phyloP scores from a whole-genome alignment of 2,797 vertebrate species.

The Phoxinus dragarum region DNA sequence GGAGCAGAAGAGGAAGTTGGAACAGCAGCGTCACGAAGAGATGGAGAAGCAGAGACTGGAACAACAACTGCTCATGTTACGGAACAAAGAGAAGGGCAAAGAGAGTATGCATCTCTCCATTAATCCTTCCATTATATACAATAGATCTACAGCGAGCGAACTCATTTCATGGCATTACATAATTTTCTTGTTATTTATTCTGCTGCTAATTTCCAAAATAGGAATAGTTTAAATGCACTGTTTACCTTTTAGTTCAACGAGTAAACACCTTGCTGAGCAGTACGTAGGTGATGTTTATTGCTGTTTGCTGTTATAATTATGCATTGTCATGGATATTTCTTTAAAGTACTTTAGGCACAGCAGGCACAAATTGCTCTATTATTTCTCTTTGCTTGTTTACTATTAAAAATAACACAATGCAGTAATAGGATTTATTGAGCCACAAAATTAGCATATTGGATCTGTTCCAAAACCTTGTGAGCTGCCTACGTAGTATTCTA shows the following conservation, averaged over 20 bases:
- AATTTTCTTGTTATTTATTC: not conserved
- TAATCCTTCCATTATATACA: not conserved
- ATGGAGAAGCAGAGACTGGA: conserved; percentile 92
- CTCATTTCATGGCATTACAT: not conserved
- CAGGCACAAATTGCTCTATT: conserved; percentile 8
- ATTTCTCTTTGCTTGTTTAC: conserved; percentile 30
- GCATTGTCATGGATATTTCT: conserved; percentile 30
- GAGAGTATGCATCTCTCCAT: conserved; percentile 75
- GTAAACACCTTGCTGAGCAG: conserved; percentile 9
- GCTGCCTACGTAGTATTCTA: not conserved
- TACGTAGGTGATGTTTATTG: not conserved
- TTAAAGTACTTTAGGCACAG: not conserved
- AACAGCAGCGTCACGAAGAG: conserved; percentile 91
- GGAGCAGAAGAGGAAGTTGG: conserved; percentile 92
- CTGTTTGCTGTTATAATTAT: conserved; percentile 30
- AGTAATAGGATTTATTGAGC: conserved; percentile 7
- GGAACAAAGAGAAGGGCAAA: conserved; percentile 86
- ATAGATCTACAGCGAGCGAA: not conserved
- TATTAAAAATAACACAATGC: not conserved
- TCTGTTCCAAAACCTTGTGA: not conserved
- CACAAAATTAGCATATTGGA: conserved; percentile 17
- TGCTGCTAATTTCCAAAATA: not conserved
- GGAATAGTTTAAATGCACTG: not conserved
- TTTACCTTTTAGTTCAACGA: conserved; percentile 5
- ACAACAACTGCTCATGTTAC: conserved; percentile 86